Evolutionary conservation across 30 jellyfish, hydroid and myxozoan species (phyloP).

Genomic region (Rhopilema esculentum): DNA sequence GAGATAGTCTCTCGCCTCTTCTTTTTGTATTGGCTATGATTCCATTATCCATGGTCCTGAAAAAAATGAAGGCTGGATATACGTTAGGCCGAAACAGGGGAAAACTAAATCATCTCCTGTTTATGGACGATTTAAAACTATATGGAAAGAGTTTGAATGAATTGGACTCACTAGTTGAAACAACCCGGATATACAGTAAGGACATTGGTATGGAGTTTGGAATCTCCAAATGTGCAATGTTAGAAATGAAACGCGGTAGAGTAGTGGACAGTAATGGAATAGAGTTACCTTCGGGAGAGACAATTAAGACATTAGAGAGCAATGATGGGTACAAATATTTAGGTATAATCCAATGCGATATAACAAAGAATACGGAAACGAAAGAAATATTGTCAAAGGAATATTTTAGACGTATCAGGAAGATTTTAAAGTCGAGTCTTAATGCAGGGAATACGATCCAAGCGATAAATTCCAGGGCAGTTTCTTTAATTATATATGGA

Average conservation of each 20-base stretch:
- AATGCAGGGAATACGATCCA: no score
- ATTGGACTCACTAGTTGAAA: no score
- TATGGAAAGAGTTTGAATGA: no score
- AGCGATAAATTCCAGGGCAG: no score
- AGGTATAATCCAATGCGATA: conserved; percentile 31
- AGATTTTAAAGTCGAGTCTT: no score
- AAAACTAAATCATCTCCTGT: conserved; percentile 46
- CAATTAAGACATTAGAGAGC: conserved; percentile 20
- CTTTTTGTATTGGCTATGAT: conserved; percentile 32
- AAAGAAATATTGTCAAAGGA: no score
- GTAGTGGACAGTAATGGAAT: conserved; percentile 3
- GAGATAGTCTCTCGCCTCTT: conserved; percentile 53
- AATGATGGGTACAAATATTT: conserved; percentile 35
- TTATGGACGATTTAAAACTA: conserved; percentile 54
- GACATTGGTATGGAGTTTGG: conserved; percentile 70
- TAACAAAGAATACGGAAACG: conserved; percentile 23
- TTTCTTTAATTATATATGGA: no score
- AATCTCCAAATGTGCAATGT: conserved; percentile 31
- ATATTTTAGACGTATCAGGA: no score
- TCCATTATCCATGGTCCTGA: conserved; percentile 26
- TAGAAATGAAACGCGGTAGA: conserved; percentile 29
- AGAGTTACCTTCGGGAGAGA: conserved; percentile 21
- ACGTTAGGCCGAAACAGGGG: neutral
- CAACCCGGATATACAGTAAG: no score
- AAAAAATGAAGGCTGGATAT: neutral